Percentiles rank a stretch among this genome's conserved stretches.
Conservation (phyloP, 2,113 vertebrate genomes). For the Macrotus californicus region DNA sequence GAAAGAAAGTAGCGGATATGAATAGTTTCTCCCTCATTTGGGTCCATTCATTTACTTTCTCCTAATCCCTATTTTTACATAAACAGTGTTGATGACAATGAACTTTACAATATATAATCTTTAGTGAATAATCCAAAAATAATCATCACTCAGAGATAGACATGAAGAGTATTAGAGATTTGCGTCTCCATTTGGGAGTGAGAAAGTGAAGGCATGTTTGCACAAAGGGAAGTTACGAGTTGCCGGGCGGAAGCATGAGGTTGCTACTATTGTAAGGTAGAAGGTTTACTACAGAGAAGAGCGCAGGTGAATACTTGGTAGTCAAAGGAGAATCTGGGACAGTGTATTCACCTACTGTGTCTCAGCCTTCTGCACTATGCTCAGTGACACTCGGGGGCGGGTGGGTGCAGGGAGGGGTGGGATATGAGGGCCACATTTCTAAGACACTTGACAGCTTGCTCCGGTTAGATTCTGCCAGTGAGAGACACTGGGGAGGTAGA, state of each 20-base stretch:
- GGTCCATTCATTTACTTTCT: neutral
- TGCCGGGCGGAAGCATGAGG: neutral
- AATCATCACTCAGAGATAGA: neutral
- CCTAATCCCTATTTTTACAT: neutral
- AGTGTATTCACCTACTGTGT: neutral
- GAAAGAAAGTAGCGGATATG: neutral
- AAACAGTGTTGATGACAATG: neutral
- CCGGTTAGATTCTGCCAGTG: neutral
- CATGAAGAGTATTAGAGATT: neutral
- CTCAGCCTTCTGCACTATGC: neutral
- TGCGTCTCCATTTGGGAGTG: neutral
- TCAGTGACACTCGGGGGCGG: neutral
- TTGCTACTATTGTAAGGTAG: neutral
- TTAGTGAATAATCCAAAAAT: neutral
- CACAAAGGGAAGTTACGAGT: neutral
- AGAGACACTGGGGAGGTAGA: neutral
- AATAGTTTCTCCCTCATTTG: neutral
- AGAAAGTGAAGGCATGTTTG: neutral
- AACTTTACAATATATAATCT: neutral
- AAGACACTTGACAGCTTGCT: neutral
- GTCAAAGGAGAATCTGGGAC: neutral
- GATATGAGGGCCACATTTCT: neutral
- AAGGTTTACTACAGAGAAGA: neutral
- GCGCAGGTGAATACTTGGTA: neutral
- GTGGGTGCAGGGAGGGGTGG: too few species aligned